Conservation (phyloP, 2,888 invertebrate species). For the Agapostemon virescens region DNA sequence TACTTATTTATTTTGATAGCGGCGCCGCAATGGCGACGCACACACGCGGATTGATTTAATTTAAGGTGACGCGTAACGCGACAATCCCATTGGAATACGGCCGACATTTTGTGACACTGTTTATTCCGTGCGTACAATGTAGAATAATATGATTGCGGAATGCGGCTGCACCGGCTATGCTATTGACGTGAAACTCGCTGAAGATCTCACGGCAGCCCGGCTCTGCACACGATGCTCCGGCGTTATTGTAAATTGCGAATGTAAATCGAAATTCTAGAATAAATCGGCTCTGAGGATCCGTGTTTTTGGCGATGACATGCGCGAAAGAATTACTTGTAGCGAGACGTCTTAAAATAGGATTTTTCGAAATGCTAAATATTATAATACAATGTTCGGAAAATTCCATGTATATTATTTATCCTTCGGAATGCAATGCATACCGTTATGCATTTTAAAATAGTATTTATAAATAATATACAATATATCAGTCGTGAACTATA, state of each 20-base stretch:
- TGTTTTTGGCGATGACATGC: not conserved
- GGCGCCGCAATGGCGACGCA: not conserved
- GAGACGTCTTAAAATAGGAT: not conserved
- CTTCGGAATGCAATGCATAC: not conserved
- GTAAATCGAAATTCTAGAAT: not conserved
- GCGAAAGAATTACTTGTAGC: not conserved
- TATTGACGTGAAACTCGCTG: not conserved
- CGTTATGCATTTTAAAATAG: not conserved
- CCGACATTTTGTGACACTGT: not conserved
- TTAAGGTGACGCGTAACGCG: conserved; percentile 9
- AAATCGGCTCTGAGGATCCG: not conserved
- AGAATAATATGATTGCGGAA: conserved; percentile 8
- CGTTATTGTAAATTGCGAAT: not conserved
- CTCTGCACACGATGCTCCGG: not conserved
- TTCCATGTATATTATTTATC: not conserved
- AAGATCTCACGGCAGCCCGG: not conserved
- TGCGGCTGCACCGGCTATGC: not conserved
- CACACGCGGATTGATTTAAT: conserved; percentile 27
- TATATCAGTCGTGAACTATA: no score
- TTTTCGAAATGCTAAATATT: not conserved
- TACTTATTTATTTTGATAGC: conserved; percentile 44
- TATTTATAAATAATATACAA: no score
- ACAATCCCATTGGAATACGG: conserved; percentile 11
- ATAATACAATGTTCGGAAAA: not conserved
- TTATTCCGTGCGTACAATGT: conserved; percentile 5